Evolutionary conservation across 2,797 vertebrate species (phyloP).

Genomic region (Tapirus indicus): DNA sequence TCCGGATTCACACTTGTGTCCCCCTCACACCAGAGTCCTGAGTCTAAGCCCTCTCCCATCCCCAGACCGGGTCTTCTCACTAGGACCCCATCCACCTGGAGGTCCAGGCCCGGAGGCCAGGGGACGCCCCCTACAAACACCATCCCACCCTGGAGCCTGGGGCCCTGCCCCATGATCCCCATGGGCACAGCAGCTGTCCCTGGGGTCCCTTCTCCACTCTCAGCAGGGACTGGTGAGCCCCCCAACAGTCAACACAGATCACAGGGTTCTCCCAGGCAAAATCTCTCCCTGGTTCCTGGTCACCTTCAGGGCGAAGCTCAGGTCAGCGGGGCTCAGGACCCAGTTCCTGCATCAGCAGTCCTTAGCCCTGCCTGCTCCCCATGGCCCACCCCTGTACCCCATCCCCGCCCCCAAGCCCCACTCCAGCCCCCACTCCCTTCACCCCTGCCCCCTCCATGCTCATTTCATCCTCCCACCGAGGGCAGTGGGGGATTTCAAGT

Average conservation of each 20-base stretch:
- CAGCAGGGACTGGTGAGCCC: neutral
- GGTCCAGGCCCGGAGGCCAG: neutral
- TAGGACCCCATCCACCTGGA: neutral
- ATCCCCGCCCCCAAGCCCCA: too few relatives aligned
- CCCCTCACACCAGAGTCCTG: neutral
- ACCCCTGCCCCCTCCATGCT: too few relatives aligned
- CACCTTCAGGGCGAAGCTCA: neutral
- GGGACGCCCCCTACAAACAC: neutral
- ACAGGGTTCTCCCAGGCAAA: neutral
- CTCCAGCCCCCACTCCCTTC: too few relatives aligned
- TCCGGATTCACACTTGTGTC: neutral
- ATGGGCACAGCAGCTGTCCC: neutral
- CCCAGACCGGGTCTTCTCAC: neutral
- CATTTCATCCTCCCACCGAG: neutral
- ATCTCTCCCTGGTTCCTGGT: neutral
- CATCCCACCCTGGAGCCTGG: neutral
- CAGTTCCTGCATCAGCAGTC: neutral
- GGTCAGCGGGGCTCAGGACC: neutral
- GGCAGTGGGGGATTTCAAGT: neutral
- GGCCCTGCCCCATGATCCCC: neutral
- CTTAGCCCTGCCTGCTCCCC: neutral
- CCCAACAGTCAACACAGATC: neutral
- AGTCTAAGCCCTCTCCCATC: too few relatives aligned
- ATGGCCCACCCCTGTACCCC: neutral
- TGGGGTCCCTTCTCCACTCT: too few relatives aligned